phyloP scores from a whole-genome alignment of 1,140 invertebrate genomes.

The Drosophila setifemur region DNA sequence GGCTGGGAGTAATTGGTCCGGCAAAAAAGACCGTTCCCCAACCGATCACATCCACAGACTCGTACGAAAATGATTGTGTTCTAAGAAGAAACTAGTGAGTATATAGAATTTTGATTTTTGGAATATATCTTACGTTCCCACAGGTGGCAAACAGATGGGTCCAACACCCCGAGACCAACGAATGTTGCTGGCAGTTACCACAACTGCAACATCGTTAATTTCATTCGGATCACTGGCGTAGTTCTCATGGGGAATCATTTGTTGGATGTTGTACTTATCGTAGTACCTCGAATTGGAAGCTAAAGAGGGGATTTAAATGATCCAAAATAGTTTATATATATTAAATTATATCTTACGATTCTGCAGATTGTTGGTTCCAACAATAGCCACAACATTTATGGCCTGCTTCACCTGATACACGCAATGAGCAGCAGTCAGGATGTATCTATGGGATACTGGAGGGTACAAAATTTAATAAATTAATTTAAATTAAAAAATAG shows the following conservation, averaged over 20 bases:
- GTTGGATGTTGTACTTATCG: conserved; percentile 44
- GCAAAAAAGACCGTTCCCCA: conserved; percentile 63
- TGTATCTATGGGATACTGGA: conserved; percentile 59
- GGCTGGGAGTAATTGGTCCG: conserved; percentile 37
- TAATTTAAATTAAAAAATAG: not conserved
- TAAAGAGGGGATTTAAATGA: not conserved
- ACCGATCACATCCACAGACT: conserved; percentile 64
- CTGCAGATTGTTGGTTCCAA: conserved; percentile 50
- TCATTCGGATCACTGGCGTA: conserved; percentile 42
- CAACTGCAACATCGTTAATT: conserved; percentile 65
- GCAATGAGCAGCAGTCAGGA: conserved; percentile 72
- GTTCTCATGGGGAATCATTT: conserved; percentile 42
- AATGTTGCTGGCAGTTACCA: conserved; percentile 49
- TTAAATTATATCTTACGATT: conserved; percentile 54
- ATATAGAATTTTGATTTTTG: not conserved
- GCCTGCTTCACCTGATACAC: conserved; percentile 5
- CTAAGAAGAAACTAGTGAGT: conserved; percentile 2
- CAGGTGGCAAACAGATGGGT: conserved; percentile 71
- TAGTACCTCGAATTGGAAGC: conserved; percentile 58
- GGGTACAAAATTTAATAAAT: not conserved
- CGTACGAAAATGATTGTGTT: conserved; percentile 40
- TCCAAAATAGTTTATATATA: not conserved
- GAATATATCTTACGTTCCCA: conserved; percentile 45
- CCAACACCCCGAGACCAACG: conserved; percentile 71
- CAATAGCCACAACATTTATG: conserved; percentile 52